These are phyloP conservation scores for Drosophila azteca DNA, from an alignment of 1,140 invertebrate genomes.

Conservation along the genomic window DNA sequence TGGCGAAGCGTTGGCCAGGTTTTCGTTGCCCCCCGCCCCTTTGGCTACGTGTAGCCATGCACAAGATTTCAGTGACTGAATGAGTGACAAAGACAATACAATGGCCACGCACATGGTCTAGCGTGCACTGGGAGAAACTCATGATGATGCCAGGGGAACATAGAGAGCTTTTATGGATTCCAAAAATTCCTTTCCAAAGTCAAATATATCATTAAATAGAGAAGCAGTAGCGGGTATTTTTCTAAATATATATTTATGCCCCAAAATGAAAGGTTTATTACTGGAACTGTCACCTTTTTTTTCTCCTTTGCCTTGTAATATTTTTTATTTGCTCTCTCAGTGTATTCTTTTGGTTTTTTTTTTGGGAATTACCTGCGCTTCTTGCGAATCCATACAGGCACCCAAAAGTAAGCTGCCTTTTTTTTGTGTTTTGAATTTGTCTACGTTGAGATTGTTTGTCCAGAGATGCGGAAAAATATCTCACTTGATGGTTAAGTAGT, in stretches of 20 bases:
- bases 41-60: conserved; percentile 69
- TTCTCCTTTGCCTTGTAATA: background rate
- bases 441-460: conserved; percentile 25
- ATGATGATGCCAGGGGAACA: too few relatives aligned
- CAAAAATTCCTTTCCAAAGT: too few relatives aligned
- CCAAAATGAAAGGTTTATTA: too few relatives aligned
- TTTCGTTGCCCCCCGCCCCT: background rate
- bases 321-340: background rate
- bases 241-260: too few relatives aligned
- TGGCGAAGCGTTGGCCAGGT: background rate
- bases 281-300: too few relatives aligned
- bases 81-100: conserved; percentile 55
- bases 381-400: conserved; percentile 61
- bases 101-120: conserved; percentile 35
- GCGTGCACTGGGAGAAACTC: conserved; percentile 18
- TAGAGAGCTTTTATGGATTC: too few relatives aligned
- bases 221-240: too few relatives aligned
- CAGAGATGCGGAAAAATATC: conserved; percentile 74
- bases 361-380: conserved; percentile 74
- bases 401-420: conserved; percentile 17
- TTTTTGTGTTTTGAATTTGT: conserved; percentile 14
- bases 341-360: conserved; percentile 30
- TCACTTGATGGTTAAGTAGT: conserved; percentile 77
- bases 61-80: conserved; percentile 54
- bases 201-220: too few relatives aligned